phyloP scores from a whole-genome alignment of 2,113 vertebrate species.

The Mellivora capensis region DNA sequence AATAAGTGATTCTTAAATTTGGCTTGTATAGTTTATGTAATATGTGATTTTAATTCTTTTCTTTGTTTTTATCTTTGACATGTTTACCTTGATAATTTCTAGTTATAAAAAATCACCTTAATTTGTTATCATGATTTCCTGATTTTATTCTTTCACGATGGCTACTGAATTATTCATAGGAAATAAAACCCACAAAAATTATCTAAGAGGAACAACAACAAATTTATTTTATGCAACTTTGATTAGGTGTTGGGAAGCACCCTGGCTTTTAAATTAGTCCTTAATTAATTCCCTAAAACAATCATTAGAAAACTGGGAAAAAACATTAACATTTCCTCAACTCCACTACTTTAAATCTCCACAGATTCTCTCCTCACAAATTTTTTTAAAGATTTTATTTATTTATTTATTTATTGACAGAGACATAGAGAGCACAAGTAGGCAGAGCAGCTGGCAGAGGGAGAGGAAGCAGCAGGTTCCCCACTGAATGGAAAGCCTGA shows the following conservation, averaged over 20 bases:
- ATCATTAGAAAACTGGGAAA: neutral
- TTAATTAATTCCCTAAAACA: neutral
- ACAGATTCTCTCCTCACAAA: neutral
- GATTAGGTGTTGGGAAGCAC: neutral
- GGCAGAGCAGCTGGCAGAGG: too few relatives aligned
- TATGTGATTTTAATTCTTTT: neutral
- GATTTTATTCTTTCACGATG: neutral
- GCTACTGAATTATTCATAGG: neutral
- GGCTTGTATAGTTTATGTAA: neutral
- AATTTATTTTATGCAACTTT: neutral
- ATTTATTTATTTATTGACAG: too few relatives aligned
- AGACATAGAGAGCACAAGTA: too few relatives aligned
- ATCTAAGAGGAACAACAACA: neutral
- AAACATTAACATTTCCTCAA: neutral
- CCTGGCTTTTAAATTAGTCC: neutral
- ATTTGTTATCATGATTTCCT: neutral
- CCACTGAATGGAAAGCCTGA: too few relatives aligned
- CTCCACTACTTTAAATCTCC: neutral
- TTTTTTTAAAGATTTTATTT: too few relatives aligned
- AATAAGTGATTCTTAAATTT: neutral
- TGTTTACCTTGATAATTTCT: neutral
- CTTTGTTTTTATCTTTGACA: neutral
- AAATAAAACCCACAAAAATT: neutral
- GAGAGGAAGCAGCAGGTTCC: too few relatives aligned
- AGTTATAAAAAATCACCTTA: neutral